These are phyloP conservation scores for Enteromius mattozi DNA, from an alignment of 2,797 vertebrate genomes.

Conservation along the genomic window DNA sequence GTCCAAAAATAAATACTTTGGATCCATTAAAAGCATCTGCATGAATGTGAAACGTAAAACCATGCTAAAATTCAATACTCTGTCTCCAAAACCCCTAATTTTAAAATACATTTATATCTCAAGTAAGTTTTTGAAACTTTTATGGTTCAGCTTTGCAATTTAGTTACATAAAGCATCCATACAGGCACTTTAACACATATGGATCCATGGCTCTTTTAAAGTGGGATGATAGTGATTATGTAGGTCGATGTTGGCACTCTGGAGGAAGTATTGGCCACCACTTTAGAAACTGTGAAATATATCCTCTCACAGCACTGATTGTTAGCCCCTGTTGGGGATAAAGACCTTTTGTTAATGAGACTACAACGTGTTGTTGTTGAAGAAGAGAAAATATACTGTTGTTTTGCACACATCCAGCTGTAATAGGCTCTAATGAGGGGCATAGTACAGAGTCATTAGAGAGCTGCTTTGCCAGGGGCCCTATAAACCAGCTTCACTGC, in stretches of 20 bases:
- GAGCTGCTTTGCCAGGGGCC: slow-evolving; percentile 33
- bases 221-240: neutral
- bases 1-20: neutral
- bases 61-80: neutral
- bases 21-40: neutral
- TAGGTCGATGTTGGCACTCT: slow-evolving; percentile 6
- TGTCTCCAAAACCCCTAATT: neutral
- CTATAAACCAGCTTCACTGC: slow-evolving; percentile 37
- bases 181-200: neutral
- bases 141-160: neutral
- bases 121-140: slow-evolving; percentile 2
- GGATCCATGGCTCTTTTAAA: slow-evolving; percentile 12
- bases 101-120: neutral
- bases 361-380: slow-evolving; percentile 40
- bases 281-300: slow-evolving; percentile 8
- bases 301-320: neutral
- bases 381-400: slow-evolving; percentile 38
- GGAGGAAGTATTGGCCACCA: neutral
- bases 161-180: neutral
- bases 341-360: slow-evolving; percentile 39
- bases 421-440: slow-evolving; percentile 42
- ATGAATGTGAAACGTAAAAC: neutral
- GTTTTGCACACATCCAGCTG: slow-evolving; percentile 40
- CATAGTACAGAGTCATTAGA: slow-evolving; percentile 48
- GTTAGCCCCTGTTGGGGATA: slow-evolving; percentile 15